phyloP scores from a whole-genome alignment of 1,140 invertebrate genomes.

The Cephus cinctus region DNA sequence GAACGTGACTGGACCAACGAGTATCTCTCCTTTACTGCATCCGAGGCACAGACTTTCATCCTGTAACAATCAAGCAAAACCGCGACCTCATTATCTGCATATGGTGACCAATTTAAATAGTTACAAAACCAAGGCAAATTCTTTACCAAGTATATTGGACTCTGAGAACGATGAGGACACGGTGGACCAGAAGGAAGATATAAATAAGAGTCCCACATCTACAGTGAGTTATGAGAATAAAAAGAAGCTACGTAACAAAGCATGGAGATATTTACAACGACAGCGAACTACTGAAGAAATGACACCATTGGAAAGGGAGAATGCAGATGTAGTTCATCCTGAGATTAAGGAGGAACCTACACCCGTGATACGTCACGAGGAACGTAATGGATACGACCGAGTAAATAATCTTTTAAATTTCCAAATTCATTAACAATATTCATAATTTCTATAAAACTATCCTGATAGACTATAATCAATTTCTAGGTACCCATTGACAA shows the following conservation, averaged over 20 bases:
- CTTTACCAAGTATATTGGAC: slow-evolving; percentile 75
- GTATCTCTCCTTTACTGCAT: slow-evolving; percentile 45
- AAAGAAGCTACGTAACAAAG: slow-evolving; percentile 35
- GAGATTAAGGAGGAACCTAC: slow-evolving; percentile 11
- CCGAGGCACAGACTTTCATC: slow-evolving; percentile 43
- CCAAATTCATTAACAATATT: not conserved
- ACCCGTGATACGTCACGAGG: slow-evolving; percentile 19
- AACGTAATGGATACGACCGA: slow-evolving; percentile 31
- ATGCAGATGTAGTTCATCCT: not conserved
- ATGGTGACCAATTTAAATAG: slow-evolving; percentile 57
- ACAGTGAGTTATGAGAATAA: slow-evolving; percentile 55
- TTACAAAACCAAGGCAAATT: slow-evolving; percentile 71
- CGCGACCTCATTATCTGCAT: slow-evolving; percentile 46
- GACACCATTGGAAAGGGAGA: slow-evolving; percentile 39
- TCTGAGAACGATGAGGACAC: slow-evolving; percentile 67
- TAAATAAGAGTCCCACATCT: slow-evolving; percentile 62
- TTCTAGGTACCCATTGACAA: slow-evolving; percentile 34
- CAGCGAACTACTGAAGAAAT: slow-evolving; percentile 52
- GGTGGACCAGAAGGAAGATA: slow-evolving; percentile 54
- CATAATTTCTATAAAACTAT: slow-evolving; percentile 8
- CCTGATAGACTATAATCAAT: not conserved
- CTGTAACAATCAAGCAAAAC: slow-evolving; percentile 44
- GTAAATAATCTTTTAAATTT: slow-evolving; percentile 17
- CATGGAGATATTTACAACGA: slow-evolving; percentile 48
- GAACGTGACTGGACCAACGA: slow-evolving; percentile 34